A percentile compares a stretch with the other conserved stretches of the same genome.
Evolutionary conservation across 2,888 invertebrate genomes (phyloP).

Genomic region (Ormyrus thymus): DNA sequence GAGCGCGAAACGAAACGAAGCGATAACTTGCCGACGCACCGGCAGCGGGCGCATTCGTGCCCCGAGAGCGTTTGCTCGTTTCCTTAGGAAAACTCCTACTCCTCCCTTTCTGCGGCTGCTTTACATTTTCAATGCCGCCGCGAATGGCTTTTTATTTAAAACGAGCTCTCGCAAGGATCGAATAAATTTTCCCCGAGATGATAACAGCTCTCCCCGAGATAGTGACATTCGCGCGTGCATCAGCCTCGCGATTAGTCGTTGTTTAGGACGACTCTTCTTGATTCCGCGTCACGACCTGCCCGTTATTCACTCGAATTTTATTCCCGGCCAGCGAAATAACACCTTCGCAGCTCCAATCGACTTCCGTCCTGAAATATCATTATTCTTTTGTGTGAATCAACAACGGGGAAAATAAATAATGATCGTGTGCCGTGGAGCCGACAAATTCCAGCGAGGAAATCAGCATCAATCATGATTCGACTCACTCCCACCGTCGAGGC

Average conservation of each 20-base stretch:
- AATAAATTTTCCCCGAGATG: no score
- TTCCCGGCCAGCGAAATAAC: no score
- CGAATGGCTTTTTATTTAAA: neutral
- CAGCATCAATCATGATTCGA: slow-evolving; percentile 41
- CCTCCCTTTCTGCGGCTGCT: neutral
- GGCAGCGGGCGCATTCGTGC: slow-evolving; percentile 34
- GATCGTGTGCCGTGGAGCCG: slow-evolving; percentile 15
- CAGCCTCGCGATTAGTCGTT: no score
- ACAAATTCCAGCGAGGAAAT: slow-evolving; percentile 27
- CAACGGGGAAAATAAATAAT: slow-evolving; percentile 32
- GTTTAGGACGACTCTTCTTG: no score
- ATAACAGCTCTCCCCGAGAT: no score
- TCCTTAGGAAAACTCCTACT: slow-evolving; percentile 9
- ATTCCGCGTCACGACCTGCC: no score
- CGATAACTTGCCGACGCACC: slow-evolving; percentile 55
- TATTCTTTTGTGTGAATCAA: slow-evolving; percentile 7
- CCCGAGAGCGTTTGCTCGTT: slow-evolving; percentile 33
- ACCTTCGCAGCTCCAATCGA: no score
- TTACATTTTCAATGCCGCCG: slow-evolving; percentile 34
- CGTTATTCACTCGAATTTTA: no score
- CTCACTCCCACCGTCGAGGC: slow-evolving; percentile 3
- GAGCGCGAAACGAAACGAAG: slow-evolving; percentile 50
- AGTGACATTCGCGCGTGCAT: no score
- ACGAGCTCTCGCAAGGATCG: no score
- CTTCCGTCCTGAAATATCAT: no score